A percentile compares a stretch with the other conserved stretches of the same genome.
phyloP scores from a whole-genome alignment of 2,888 invertebrate genomes.

The Prosapia bicincta region DNA sequence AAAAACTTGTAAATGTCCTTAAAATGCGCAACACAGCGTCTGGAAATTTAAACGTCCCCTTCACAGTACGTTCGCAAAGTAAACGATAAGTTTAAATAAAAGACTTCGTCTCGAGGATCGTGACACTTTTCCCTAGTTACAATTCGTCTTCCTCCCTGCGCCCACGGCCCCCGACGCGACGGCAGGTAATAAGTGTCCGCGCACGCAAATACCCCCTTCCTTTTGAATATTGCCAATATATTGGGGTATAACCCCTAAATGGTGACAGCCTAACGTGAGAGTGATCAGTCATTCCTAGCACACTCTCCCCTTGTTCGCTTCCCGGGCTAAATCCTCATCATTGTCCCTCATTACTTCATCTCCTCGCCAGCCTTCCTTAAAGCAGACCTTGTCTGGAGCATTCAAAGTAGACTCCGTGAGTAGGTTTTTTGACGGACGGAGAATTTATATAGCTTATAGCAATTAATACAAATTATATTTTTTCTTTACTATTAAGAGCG shows the following conservation, averaged over 20 bases:
- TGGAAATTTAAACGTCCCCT: too few relatives aligned
- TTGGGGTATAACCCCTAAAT: neutral
- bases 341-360: conserved; percentile 21
- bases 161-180: neutral
- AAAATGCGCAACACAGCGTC: too few relatives aligned
- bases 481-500: too few relatives aligned
- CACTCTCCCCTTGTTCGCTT: conserved; percentile 8
- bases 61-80: too few relatives aligned
- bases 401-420: too few relatives aligned
- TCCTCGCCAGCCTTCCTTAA: conserved; percentile 7
- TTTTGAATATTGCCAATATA: neutral
- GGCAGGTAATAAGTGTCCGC: neutral
- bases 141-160: neutral
- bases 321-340: conserved; percentile 16
- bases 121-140: neutral
- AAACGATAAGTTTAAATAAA: neutral
- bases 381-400: conserved; percentile 2
- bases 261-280: neutral
- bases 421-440: too few relatives aligned
- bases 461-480: too few relatives aligned
- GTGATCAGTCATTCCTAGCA: conserved; percentile 18
- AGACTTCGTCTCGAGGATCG: neutral
- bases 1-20: too few relatives aligned
- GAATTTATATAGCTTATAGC: too few relatives aligned
- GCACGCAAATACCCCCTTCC: neutral